Base-by-base conservation (phyloP, 2,113 vertebrate genomes). In the Taxidea taxus region DNA sequence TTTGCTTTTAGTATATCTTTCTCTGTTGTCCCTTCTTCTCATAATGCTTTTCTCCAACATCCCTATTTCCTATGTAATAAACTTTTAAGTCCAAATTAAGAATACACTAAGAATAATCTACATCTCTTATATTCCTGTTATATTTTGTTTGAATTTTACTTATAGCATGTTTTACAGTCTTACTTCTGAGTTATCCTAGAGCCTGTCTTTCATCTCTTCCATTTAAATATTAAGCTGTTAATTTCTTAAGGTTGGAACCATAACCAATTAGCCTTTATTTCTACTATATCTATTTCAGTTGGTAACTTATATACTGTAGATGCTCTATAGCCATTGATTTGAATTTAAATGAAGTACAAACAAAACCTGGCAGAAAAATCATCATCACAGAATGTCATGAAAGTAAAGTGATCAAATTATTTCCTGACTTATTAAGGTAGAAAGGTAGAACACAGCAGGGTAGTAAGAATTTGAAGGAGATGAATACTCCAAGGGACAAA, bases 311-410 rank as follows among this genome's bases (percentile, higher is more conserved):
- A 44, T 78, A n/a, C 14, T 68, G 11, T 60, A 87, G 29, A 86
- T 91, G 21, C 16, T 96, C 66, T 81, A 21, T 31, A 68, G 42
- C 29, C 58, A 74, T 39, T 93, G 47, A 80, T 95, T 83, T 94
- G 56, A 95, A 85, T 23, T 91, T 9, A 95, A 83, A 1, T 56
- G 47, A 97, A 93, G 12, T 92, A 60, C 68, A 92, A 94, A 95
- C 12, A 93, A 60, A n/a, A 90, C 74, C 51, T 92, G 42, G 21
- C 10, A 95, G 70, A 84, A 92, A 92, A 95, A 75, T 72, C 13
- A 90, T 8, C 34, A 16, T 84, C 56, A 27, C 42, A 83, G 56
- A 91, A 94, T n/a, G 31, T 37, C 75, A 31, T 87, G 51, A 92
- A 68, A 81, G 31, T 44, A 91, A 90, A 80, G 27, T 68, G 31